A percentile compares a stretch with the other conserved stretches of the same genome.
Conservation (phyloP, 2,797 vertebrate genomes). For the Diplodus puntazzo region DNA sequence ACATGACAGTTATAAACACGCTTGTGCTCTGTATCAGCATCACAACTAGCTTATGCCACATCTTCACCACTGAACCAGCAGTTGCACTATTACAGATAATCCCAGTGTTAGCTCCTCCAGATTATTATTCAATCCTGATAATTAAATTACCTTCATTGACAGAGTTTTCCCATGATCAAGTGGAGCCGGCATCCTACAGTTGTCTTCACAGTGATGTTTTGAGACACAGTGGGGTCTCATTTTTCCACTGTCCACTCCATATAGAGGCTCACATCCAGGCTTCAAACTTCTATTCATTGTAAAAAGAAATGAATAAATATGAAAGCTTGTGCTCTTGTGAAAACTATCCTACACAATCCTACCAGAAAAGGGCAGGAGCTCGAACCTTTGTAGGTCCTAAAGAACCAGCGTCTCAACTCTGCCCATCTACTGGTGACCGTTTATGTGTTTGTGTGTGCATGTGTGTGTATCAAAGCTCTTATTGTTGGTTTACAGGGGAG, state of each 20-base stretch:
- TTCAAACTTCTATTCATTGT: slow-evolving; percentile 24
- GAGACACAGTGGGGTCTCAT: slow-evolving; percentile 12
- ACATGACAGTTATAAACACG: not conserved
- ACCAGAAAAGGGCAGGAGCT: slow-evolving; percentile 3
- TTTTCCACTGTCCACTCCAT: slow-evolving; percentile 22
- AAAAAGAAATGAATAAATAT: not conserved
- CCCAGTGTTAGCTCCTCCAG: not conserved
- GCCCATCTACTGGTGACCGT: slow-evolving; percentile 29
- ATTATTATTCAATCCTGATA: slow-evolving; percentile 7
- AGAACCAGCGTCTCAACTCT: slow-evolving; percentile 31
- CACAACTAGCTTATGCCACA: not conserved
- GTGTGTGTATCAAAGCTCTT: slow-evolving; percentile 69
- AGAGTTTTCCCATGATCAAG: slow-evolving; percentile 34
- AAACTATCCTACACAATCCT: not conserved
- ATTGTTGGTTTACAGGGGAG: slow-evolving; percentile 70
- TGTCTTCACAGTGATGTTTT: slow-evolving; percentile 27
- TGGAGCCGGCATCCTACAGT: slow-evolving; percentile 8
- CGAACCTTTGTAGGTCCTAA: not conserved
- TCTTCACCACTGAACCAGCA: slow-evolving; percentile 4
- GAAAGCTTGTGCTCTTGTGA: not conserved
- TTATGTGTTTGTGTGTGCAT: slow-evolving; percentile 41
- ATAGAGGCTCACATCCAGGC: slow-evolving; percentile 5
- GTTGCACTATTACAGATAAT: slow-evolving; percentile 8
- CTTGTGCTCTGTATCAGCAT: not conserved
- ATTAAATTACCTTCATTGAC: slow-evolving; percentile 61